These are phyloP conservation scores for Lochmaea capreae DNA, from an alignment of 2,888 invertebrate genomes.

Conservation along the genomic window DNA sequence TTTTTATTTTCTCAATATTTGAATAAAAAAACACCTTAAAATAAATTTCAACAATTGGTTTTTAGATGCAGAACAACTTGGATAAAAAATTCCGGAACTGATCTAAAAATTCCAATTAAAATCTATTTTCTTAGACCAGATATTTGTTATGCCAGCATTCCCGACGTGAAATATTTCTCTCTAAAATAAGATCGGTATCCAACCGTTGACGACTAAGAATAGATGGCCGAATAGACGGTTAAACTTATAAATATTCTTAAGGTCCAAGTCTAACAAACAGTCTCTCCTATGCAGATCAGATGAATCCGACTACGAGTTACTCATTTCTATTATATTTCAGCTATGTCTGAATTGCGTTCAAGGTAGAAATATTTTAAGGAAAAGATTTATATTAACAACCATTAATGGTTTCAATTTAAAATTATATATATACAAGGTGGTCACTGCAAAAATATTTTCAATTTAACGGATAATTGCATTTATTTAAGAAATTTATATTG, in stretches of 20 bases:
- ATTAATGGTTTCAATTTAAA: background rate
- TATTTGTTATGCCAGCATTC: background rate
- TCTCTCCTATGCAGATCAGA: conserved; percentile 19
- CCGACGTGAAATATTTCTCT: conserved; percentile 9
- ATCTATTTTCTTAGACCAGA: too few species aligned
- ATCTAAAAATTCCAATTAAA: too few species aligned
- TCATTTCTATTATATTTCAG: conserved; percentile 16
- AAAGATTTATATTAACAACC: background rate
- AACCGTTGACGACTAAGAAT: conserved; percentile 23
- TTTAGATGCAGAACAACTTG: too few species aligned
- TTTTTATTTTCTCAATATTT: too few species aligned
- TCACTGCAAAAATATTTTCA: too few species aligned
- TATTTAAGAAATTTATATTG: too few species aligned
- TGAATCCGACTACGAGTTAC: conserved; percentile 5
- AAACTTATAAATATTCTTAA: conserved; percentile 23
- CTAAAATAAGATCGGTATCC: conserved; percentile 23
- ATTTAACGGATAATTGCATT: too few species aligned
- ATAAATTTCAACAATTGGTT: too few species aligned
- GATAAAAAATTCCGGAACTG: too few species aligned
- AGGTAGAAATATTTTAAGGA: background rate
- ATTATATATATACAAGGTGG: background rate
- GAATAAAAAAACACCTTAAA: too few species aligned
- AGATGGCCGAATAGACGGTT: background rate
- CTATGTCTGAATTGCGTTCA: conserved; percentile 15
- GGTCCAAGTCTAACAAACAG: conserved; percentile 26